Base-by-base conservation (phyloP, 1,140 invertebrate species). In the Acromyrmex heyeri region DNA sequence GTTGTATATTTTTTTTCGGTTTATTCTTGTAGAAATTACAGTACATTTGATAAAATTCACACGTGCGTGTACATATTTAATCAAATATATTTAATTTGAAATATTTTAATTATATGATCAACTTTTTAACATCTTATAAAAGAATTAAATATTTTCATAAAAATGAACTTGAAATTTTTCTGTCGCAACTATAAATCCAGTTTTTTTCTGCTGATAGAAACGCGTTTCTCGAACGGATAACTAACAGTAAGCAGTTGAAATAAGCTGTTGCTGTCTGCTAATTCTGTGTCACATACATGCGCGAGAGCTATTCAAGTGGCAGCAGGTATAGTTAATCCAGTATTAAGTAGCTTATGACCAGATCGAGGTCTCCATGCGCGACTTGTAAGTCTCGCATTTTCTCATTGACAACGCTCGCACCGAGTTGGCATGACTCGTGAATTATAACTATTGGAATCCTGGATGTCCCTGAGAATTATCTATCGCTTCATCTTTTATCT, bases 291-390 rank as follows among this genome's bases (percentile, higher is more conserved):
- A 38, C 82, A 50, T 12, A 55, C 57, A 53, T 21, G 59, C 27
- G 18, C n/a, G 7, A 57, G 59, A 57, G 59, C 38, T 12, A 48
- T 62, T 87, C 62, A 59, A 44, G 12, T 57, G 50, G 50, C 38
- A 59, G 72, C 64, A 18, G 61, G 48, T 27, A 48, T 55, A 44
- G 44, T 88, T 88, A 89, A 88, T 88, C 73, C 61, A 27, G 18
- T 50, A 88, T 88, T 86, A 88, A 89, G 86, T 67, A 72, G 87
- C 73, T 85, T 89, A 88, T 62, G 38, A 69, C 57, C 12, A 61
- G 65, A 76, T 65, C 65, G 57, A 21, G 5, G 57, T 48, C 53
- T 3, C 64, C 34, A 21, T 27, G 21, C 27, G 16, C 27, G n/a
- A 61, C 76, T 55, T 18, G 50, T 79, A 88, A 78, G 38, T 27